Evolutionary conservation across 2,113 vertebrate genomes (phyloP).

Genomic region (Myocastor coypus): DNA sequence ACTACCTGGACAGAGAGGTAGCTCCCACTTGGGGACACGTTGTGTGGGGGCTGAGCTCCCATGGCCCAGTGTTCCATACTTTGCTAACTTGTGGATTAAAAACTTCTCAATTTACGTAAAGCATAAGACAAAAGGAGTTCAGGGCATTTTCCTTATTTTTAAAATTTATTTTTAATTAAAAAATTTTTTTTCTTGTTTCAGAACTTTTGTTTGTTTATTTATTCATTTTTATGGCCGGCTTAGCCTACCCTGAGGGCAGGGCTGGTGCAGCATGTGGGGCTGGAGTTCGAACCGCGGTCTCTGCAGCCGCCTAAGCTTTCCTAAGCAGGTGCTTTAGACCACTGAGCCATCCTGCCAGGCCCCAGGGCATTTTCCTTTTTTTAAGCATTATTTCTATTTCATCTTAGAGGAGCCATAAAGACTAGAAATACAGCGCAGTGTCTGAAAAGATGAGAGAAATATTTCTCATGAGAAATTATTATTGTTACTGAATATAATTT

Average conservation of each 20-base stretch:
- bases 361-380: no score
- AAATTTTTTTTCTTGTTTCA: no score
- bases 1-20: slow-evolving; percentile 93
- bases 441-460: not conserved
- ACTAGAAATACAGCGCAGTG: not conserved
- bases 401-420: not conserved
- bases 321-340: no score
- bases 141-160: not conserved
- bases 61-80: not conserved
- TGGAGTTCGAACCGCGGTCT: no score
- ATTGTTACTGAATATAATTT: not conserved
- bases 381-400: not conserved
- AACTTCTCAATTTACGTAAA: slow-evolving; percentile 2
- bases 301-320: no score
- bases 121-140: not conserved
- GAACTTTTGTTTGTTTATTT: no score
- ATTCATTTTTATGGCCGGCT: no score
- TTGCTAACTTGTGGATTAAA: not conserved
- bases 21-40: not conserved
- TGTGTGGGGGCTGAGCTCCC: rapidly evolving
- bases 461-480: not conserved
- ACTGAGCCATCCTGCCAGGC: no score
- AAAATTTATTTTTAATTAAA: no score
- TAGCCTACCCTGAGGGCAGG: no score
- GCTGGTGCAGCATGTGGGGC: no score